phyloP scores from a whole-genome alignment of 35 echinoderm and acorn worm species.

The Amphiura filiformis region DNA sequence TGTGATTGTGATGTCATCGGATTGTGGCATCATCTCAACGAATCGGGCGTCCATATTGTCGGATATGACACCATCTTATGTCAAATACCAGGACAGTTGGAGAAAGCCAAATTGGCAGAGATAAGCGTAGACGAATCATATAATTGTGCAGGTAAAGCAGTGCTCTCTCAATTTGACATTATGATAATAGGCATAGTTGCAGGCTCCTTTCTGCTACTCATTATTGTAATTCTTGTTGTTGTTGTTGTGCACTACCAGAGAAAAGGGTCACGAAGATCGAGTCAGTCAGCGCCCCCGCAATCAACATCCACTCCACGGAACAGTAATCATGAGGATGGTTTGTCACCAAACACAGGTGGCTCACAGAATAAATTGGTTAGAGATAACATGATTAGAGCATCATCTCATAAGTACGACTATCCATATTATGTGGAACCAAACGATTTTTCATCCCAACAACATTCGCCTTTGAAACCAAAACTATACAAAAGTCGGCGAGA shows the following conservation, averaged over 20 bases:
- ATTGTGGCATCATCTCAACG: neutral
- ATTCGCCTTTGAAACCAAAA: neutral
- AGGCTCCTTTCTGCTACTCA: neutral
- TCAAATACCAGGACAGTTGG: neutral
- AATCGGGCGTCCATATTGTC: neutral
- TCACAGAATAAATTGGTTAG: neutral
- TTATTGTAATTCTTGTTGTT: neutral
- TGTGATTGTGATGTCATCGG: slow-evolving; percentile 2
- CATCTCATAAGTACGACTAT: neutral
- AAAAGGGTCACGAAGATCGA: neutral
- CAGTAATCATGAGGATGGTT: neutral
- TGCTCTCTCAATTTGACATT: neutral
- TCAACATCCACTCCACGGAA: neutral
- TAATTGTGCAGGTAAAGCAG: neutral
- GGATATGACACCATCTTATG: neutral
- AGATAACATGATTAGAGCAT: neutral
- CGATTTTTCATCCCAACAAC: neutral
- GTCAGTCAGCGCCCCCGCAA: too few species aligned
- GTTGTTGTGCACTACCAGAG: neutral
- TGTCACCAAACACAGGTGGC: neutral
- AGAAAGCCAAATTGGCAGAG: neutral
- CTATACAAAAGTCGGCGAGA: neutral
- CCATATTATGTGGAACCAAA: neutral
- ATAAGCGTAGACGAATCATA: neutral
- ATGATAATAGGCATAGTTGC: neutral